Evolutionary conservation across 2,113 vertebrate species (phyloP).

Genomic region (Oceanodroma tethys): DNA sequence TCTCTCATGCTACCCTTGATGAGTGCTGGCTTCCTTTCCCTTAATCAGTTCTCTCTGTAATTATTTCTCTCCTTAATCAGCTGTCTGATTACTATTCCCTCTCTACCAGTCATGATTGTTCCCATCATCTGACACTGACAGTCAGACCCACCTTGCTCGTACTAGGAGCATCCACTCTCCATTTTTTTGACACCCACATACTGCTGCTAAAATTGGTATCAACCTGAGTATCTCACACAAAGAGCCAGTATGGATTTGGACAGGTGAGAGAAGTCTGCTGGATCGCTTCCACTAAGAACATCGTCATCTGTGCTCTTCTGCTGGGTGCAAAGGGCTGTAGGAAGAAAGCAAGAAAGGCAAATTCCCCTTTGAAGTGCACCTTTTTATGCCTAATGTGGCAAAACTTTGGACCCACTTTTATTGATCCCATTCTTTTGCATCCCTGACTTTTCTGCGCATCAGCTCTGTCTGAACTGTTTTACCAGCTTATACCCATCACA

Average conservation of each 20-base stretch:
- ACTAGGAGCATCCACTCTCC: not conserved
- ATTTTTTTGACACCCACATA: not conserved
- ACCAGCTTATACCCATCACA: not conserved
- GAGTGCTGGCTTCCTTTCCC: constrained; percentile 2
- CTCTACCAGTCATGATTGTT: not conserved
- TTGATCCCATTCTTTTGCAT: not conserved
- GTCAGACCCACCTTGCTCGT: not conserved
- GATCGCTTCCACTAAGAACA: not conserved
- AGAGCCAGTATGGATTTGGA: not conserved
- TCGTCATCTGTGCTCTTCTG: rapidly evolving
- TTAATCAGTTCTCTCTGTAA: not conserved
- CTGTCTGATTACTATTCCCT: constrained; percentile 28
- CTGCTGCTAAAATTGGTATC: not conserved
- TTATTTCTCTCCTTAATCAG: constrained; percentile 36
- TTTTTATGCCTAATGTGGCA: not conserved
- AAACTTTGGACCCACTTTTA: not conserved
- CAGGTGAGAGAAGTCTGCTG: not conserved
- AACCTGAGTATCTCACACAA: not conserved
- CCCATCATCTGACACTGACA: constrained; percentile 15
- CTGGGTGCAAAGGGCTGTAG: not conserved
- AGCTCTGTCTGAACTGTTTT: not conserved
- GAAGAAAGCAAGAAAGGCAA: not conserved
- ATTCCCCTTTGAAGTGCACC: not conserved
- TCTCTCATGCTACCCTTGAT: not conserved
- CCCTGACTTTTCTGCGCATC: not conserved